These are phyloP conservation scores for Suncus etruscus DNA, from an alignment of 2,113 vertebrate species.

Conservation along the genomic window DNA sequence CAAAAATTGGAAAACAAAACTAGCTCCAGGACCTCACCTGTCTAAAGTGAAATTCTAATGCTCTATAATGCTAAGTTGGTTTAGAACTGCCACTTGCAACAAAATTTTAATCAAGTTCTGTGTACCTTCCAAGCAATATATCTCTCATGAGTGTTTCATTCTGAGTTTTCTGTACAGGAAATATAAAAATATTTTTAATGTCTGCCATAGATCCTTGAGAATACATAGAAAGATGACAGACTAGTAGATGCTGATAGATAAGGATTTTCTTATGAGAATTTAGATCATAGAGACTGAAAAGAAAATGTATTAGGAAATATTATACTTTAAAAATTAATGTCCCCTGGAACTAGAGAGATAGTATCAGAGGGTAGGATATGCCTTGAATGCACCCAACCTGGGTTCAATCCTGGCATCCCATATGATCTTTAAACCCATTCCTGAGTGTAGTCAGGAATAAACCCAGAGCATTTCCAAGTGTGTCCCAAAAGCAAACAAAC, in stretches of 20 bases:
- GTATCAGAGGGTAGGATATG: too few relatives aligned
- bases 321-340: constrained; percentile 15
- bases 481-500: too few relatives aligned
- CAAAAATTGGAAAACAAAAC: not conserved
- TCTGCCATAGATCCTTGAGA: not conserved
- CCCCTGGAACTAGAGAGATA: too few relatives aligned
- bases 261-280: not conserved
- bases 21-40: not conserved
- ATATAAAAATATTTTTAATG: constrained; percentile 33
- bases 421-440: too few relatives aligned
- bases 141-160: constrained; percentile 59
- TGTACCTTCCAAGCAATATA: not conserved
- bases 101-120: constrained; percentile 46
- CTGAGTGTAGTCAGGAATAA: too few relatives aligned
- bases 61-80: constrained; percentile 28
- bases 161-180: constrained; percentile 35
- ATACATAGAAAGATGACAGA: not conserved
- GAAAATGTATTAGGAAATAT: not conserved
- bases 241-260: not conserved
- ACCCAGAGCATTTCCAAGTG: too few relatives aligned
- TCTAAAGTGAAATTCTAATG: not conserved
- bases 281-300: not conserved
- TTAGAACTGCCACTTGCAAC: constrained; percentile 35
- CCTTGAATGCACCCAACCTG: too few relatives aligned
- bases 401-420: too few relatives aligned